A percentile compares a stretch with the other conserved stretches of the same genome.
phyloP scores from a whole-genome alignment of 1,140 invertebrate species.

The Drosophila willistoni region DNA sequence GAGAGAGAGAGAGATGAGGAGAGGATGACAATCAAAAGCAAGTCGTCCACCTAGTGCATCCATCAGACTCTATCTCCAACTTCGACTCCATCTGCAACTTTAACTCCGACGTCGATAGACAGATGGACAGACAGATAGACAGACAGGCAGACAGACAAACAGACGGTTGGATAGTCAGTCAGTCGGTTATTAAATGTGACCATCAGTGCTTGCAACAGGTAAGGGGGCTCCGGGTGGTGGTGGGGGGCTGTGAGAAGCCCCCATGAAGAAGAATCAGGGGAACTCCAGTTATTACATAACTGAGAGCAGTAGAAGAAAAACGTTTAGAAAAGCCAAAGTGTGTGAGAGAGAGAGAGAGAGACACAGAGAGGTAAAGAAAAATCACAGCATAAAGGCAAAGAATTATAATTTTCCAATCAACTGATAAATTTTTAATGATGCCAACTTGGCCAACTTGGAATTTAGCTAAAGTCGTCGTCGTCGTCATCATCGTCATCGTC shows the following conservation, averaged over 20 bases:
- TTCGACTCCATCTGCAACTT: too few relatives aligned
- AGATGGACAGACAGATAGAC: not conserved
- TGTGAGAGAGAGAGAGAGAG: conserved; percentile 18
- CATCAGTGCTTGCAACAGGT: conserved; percentile 23
- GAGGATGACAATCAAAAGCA: conserved; percentile 20
- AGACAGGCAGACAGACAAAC: conserved; percentile 28
- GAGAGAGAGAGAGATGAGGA: not conserved
- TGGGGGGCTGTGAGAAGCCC: too few relatives aligned
- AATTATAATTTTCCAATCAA: conserved; percentile 82
- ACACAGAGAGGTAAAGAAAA: conserved; percentile 38
- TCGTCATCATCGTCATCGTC: conserved; percentile 8
- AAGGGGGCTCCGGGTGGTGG: too few relatives aligned
- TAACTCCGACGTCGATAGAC: conserved; percentile 4
- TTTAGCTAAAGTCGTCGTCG: conserved; percentile 29
- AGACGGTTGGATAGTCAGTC: conserved; percentile 34
- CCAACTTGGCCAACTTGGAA: conserved; percentile 62
- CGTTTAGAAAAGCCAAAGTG: not conserved
- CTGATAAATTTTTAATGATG: conserved; percentile 82
- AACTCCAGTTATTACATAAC: conserved; percentile 63
- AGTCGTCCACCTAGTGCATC: conserved; percentile 39
- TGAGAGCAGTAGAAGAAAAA: conserved; percentile 30
- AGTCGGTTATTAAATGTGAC: conserved; percentile 74
- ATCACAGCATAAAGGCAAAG: conserved; percentile 75
- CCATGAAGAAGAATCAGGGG: conserved; percentile 4
- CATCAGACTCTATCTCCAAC: conserved; percentile 34